Conservation (phyloP, 2,797 vertebrate genomes). For the Arnoldichthys spilopterus region DNA sequence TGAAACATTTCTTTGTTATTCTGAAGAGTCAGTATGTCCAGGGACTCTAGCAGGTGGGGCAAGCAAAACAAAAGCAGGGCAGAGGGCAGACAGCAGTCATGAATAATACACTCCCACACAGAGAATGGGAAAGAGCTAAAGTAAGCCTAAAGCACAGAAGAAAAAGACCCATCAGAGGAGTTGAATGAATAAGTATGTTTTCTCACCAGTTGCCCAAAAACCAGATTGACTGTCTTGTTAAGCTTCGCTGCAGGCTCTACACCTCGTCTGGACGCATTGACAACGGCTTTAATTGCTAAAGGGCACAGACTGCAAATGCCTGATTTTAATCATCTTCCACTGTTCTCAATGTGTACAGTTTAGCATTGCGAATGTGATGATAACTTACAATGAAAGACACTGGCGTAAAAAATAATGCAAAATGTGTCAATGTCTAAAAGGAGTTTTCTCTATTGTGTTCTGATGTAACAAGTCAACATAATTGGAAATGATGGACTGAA, state of each 20-base stretch:
- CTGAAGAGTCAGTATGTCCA: conserved; percentile 13
- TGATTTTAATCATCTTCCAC: conserved; percentile 45
- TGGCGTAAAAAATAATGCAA: background rate
- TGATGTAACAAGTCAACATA: background rate
- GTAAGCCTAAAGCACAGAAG: conserved; percentile 35
- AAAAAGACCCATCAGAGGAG: conserved; percentile 13
- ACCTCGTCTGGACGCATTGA: conserved; percentile 28
- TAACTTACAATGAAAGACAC: conserved; percentile 8
- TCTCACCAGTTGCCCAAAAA: conserved; percentile 27
- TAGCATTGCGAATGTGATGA: conserved; percentile 34
- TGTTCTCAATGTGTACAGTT: conserved; percentile 27
- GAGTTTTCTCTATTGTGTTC: background rate
- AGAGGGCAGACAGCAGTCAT: conserved; percentile 33
- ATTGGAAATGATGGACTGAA: conserved; percentile 31
- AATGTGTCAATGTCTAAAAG: background rate
- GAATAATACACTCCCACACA: conserved; percentile 50
- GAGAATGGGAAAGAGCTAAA: conserved; percentile 22
- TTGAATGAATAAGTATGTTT: conserved; percentile 33
- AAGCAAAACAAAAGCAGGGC: conserved; percentile 35
- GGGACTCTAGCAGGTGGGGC: conserved; percentile 27
- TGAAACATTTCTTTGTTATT: conserved; percentile 43
- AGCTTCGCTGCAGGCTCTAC: conserved; percentile 49
- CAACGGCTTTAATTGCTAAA: conserved; percentile 24
- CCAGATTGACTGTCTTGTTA: conserved; percentile 27
- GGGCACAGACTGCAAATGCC: conserved; percentile 26